Evolutionary conservation across 2,797 vertebrate species (phyloP).

Genomic region (Cygnus olor): DNA sequence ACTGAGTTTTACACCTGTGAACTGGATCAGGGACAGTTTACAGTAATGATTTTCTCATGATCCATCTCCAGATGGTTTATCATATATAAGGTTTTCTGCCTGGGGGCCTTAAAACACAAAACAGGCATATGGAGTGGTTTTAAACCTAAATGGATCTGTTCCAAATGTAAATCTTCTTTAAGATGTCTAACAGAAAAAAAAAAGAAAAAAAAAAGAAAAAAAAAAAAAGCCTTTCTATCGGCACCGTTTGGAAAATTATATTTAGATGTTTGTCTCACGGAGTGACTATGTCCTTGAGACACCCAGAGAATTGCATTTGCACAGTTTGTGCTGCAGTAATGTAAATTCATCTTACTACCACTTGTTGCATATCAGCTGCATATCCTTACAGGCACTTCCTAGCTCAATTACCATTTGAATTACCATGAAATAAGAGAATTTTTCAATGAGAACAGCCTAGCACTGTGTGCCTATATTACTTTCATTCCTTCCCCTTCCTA

Average conservation of each 20-base stretch:
- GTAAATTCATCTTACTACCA: background rate
- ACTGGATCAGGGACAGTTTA: background rate
- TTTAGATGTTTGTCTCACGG: conserved; percentile 24
- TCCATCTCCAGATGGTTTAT: conserved; percentile 38
- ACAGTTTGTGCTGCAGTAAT: background rate
- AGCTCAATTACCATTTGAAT: conserved; percentile 46
- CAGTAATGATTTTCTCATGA: conserved; percentile 28
- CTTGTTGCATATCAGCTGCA: conserved; percentile 49
- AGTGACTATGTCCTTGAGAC: background rate
- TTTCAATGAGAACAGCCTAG: background rate
- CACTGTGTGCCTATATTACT: background rate
- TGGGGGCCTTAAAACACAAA: background rate
- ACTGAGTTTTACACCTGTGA: conserved; percentile 14
- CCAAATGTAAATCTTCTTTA: conserved; percentile 24
- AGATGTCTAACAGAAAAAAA: background rate
- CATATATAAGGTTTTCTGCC: background rate
- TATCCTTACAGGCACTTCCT: background rate
- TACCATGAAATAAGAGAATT: conserved; percentile 51
- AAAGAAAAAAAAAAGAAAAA: conserved; percentile 1
- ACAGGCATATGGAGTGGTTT: background rate
- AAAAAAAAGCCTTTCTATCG: background rate
- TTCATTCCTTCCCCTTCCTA: background rate
- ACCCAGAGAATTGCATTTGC: background rate
- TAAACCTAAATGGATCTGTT: conserved; percentile 22
- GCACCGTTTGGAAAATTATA: background rate